phyloP scores from a whole-genome alignment of 1,140 invertebrate genomes.

The Melitaea cinxia region DNA sequence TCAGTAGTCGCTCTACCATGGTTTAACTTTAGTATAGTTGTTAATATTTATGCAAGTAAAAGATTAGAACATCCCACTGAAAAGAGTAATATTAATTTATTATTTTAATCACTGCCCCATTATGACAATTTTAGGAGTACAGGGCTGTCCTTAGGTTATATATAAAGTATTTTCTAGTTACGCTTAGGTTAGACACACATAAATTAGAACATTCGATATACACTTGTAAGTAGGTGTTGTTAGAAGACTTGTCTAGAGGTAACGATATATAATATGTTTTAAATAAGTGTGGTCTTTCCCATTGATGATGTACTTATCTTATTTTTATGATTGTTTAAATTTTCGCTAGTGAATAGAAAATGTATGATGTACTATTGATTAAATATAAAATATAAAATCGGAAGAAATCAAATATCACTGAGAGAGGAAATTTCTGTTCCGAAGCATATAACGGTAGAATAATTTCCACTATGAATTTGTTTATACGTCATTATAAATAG shows the following conservation, averaged over 20 bases:
- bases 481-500: conserved; percentile 48
- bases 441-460: conserved; percentile 61
- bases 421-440: conserved; percentile 81
- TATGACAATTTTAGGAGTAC: conserved; percentile 22
- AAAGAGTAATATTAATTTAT: conserved; percentile 15
- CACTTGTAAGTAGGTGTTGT: not conserved
- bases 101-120: conserved; percentile 21
- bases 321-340: conserved; percentile 10
- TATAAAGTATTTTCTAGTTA: not conserved
- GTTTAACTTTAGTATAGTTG: conserved; percentile 51
- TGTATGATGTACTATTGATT: conserved; percentile 8
- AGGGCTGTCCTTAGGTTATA: conserved; percentile 17
- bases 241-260: not conserved
- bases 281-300: conserved; percentile 51
- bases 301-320: conserved; percentile 57
- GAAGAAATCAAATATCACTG: conserved; percentile 9
- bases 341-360: conserved; percentile 1
- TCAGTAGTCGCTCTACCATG: conserved; percentile 78
- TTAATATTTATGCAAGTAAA: conserved; percentile 4
- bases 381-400: conserved; percentile 14
- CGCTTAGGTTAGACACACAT: not conserved
- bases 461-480: conserved; percentile 42
- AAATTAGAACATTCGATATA: not conserved
- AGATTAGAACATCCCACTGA: conserved; percentile 44
- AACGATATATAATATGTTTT: conserved; percentile 6